phyloP scores from a whole-genome alignment of 2,113 vertebrate genomes.

The Oenanthe oenanthe region DNA sequence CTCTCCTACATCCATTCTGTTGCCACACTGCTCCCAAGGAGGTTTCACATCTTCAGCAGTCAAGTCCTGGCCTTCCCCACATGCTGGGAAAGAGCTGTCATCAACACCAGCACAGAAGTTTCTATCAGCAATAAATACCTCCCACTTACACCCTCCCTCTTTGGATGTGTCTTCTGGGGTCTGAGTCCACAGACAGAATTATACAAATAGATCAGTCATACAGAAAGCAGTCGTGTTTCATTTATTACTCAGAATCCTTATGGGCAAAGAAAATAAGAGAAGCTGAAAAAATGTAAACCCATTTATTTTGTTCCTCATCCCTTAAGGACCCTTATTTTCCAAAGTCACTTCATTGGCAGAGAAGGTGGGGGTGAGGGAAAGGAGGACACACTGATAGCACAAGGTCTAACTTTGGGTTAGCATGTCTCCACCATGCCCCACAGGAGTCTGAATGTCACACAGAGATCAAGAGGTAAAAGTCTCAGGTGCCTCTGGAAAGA shows the following conservation, averaged over 20 bases:
- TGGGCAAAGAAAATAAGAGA: conserved; percentile 83
- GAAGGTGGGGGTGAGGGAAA: not conserved
- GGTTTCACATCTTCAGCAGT: conserved; percentile 65
- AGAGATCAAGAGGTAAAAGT: not conserved
- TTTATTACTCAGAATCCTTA: conserved; percentile 91
- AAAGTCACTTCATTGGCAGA: not conserved
- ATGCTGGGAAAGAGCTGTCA: conserved; percentile 77
- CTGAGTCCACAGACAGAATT: conserved; percentile 81
- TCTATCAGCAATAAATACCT: conserved; percentile 70
- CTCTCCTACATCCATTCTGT: conserved; percentile 68
- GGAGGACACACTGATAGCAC: not conserved
- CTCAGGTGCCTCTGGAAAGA: not conserved
- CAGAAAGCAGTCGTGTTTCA: conserved; percentile 85
- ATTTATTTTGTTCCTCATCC: conserved; percentile 78
- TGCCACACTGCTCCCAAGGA: conserved; percentile 73
- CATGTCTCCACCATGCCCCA: not conserved
- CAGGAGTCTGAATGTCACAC: not conserved
- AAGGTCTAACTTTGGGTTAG: not conserved
- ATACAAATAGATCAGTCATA: conserved; percentile 89
- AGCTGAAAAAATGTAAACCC: conserved; percentile 83
- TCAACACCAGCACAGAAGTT: conserved; percentile 73
- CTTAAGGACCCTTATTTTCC: conserved; percentile 81
- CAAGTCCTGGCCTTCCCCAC: not conserved
- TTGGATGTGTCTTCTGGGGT: conserved; percentile 65
- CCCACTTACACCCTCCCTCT: conserved; percentile 44